Conservation (phyloP, 2,888 invertebrate species). For the Pammene fasciana region DNA sequence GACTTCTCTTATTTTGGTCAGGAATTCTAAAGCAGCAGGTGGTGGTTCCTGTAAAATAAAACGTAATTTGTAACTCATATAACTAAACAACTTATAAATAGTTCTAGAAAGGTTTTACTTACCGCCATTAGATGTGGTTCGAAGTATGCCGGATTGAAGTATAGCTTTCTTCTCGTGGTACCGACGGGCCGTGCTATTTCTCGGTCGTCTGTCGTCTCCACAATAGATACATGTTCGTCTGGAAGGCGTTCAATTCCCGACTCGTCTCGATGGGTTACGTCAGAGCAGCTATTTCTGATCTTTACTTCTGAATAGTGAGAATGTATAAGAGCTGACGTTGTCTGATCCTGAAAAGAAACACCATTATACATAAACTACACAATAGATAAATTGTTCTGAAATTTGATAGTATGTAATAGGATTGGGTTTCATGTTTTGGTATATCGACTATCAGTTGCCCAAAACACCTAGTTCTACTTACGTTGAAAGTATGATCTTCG, state of each 20-base stretch:
- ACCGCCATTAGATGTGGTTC: slow-evolving; percentile 93
- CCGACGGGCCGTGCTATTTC: slow-evolving; percentile 87
- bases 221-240: slow-evolving; percentile 92
- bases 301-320: slow-evolving; percentile 76
- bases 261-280: slow-evolving; percentile 78
- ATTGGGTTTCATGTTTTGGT: too few species aligned
- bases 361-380: neutral
- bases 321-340: slow-evolving; percentile 89
- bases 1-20: slow-evolving; percentile 94
- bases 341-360: slow-evolving; percentile 65
- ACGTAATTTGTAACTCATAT: slow-evolving; percentile 3
- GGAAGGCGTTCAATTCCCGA: slow-evolving; percentile 88
- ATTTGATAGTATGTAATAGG: too few species aligned
- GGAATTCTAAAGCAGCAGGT: slow-evolving; percentile 94
- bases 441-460: too few species aligned
- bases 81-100: neutral
- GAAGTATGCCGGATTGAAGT: slow-evolving; percentile 96
- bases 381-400: too few species aligned
- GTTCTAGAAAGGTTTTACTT: slow-evolving; percentile 55
- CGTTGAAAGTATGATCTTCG: slow-evolving; percentile 67
- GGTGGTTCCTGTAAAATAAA: slow-evolving; percentile 90
- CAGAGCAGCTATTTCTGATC: slow-evolving; percentile 60
- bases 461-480: slow-evolving; percentile 49
- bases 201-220: slow-evolving; percentile 90
- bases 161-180: slow-evolving; percentile 89